These are phyloP conservation scores for Festucalex cinctus DNA, from an alignment of 2,113 vertebrate genomes.

Conservation along the genomic window DNA sequence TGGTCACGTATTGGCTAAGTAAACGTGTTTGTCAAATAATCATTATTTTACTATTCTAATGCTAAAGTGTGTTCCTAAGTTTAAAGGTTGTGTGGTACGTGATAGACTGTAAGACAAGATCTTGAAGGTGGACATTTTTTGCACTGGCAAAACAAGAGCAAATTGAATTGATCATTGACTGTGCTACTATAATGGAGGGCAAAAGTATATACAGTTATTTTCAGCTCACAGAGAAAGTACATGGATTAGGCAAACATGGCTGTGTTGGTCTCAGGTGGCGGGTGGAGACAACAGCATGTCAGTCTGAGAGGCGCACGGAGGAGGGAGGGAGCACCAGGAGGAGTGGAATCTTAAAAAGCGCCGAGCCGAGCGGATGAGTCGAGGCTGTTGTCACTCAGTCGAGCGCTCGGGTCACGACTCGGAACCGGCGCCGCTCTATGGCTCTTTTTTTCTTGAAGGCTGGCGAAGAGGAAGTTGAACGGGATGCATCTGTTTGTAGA, in stretches of 20 bases:
- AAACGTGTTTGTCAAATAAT: too few relatives aligned
- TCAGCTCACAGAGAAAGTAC: background rate
- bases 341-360: constrained; percentile 45
- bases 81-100: background rate
- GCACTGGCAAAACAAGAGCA: constrained; percentile 5
- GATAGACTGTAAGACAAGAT: constrained; percentile 10
- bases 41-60: too few relatives aligned
- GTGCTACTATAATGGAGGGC: constrained; percentile 21
- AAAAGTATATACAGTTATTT: constrained; percentile 12
- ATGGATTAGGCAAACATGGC: constrained; percentile 2
- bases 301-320: constrained; percentile 33
- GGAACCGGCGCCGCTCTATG: background rate
- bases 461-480: constrained; percentile 45
- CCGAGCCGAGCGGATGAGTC: constrained; percentile 39
- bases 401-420: background rate
- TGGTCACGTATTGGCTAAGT: too few relatives aligned
- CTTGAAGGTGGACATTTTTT: constrained; percentile 17
- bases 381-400: constrained; percentile 48
- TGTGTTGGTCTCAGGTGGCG: constrained; percentile 38
- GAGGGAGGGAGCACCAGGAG: constrained; percentile 34
- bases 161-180: constrained; percentile 17
- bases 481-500: constrained; percentile 74
- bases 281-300: constrained; percentile 41
- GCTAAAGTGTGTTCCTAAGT: background rate
- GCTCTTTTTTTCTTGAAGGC: constrained; percentile 16